Evolutionary conservation across 2,888 invertebrate species (phyloP).

Genomic region (Hanleya hanleyi): DNA sequence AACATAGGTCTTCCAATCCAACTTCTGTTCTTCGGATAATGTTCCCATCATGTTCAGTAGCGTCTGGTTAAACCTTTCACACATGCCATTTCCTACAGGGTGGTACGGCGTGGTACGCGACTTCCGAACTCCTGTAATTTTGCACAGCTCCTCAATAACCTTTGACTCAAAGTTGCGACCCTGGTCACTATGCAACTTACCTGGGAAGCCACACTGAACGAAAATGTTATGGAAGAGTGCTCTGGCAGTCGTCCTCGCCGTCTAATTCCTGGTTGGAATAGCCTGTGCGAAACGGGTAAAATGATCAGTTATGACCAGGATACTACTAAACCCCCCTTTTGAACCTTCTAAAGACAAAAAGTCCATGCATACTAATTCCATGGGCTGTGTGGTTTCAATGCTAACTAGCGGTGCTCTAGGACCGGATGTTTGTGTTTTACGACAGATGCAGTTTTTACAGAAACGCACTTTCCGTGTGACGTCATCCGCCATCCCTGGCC

Average conservation of each 20-base stretch:
- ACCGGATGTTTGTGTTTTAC: background rate
- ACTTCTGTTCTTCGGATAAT: no score
- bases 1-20: no score
- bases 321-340: background rate
- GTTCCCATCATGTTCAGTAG: no score
- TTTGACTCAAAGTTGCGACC: background rate
- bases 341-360: background rate
- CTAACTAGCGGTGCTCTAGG: background rate
- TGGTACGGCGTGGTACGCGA: background rate
- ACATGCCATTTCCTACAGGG: background rate
- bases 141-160: background rate
- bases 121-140: background rate
- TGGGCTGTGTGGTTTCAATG: background rate
- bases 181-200: background rate
- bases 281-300: background rate
- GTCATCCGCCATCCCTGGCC: slow-evolving; percentile 20
- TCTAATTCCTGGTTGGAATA: background rate
- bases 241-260: background rate
- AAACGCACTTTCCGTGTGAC: background rate
- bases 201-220: background rate
- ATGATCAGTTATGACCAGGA: background rate
- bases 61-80: background rate
- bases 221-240: background rate
- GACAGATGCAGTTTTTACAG: background rate
- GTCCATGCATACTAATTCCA: background rate